Percentiles rank a stretch among this genome's conserved stretches.
Conservation (phyloP, 2,888 invertebrate species). For the Mystacides longicornis region DNA sequence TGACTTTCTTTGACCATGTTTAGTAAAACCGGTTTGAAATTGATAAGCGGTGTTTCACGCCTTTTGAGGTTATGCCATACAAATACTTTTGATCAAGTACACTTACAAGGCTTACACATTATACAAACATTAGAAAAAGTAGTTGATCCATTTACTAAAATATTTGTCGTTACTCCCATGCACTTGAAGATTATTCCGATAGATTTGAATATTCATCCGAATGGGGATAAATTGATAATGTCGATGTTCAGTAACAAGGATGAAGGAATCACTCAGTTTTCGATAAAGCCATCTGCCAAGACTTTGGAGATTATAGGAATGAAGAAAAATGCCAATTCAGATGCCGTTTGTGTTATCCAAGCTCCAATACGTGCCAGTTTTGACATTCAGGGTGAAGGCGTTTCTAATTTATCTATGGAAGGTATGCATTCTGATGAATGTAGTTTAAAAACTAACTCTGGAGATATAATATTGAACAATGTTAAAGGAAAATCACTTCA, state of each 20-base stretch:
- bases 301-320: constrained; percentile 42
- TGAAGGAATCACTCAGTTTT: constrained; percentile 34
- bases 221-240: constrained; percentile 44
- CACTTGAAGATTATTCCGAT: constrained; percentile 46
- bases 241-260: constrained; percentile 34
- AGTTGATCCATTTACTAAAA: constrained; percentile 42
- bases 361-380: constrained; percentile 41
- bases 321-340: constrained; percentile 33
- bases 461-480: constrained; percentile 36
- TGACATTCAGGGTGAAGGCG: constrained; percentile 22
- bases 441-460: constrained; percentile 42
- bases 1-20: constrained; percentile 5
- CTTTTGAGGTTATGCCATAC: constrained; percentile 41
- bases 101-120: constrained; percentile 41
- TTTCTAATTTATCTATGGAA: constrained; percentile 37
- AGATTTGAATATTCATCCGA: constrained; percentile 41
- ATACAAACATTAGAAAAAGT: constrained; percentile 46
- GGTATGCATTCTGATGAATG: constrained; percentile 44
- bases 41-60: constrained; percentile 10
- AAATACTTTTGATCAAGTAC: constrained; percentile 9
- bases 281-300: constrained; percentile 45
- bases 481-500: constrained; percentile 31
- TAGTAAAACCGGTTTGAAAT: constrained; percentile 7
- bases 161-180: constrained; percentile 47
- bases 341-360: constrained; percentile 44